Conservation (phyloP, 2,797 vertebrate species). For the Neosalanx taihuensis region DNA sequence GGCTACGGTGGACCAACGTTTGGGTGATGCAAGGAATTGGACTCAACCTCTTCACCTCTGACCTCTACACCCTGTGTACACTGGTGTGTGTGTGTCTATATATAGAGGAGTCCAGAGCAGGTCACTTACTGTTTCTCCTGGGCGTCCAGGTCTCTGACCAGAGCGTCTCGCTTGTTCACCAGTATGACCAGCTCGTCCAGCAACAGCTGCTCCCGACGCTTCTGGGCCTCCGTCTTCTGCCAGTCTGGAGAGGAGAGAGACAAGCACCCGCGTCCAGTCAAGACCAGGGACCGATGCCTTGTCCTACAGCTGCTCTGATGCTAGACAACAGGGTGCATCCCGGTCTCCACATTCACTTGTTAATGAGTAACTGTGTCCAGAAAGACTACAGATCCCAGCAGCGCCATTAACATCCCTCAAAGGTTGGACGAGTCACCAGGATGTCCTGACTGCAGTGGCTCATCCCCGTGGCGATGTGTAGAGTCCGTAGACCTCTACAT, state of each 20-base stretch:
- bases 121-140: conserved; percentile 95
- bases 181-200: conserved; percentile 95
- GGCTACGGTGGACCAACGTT: no score
- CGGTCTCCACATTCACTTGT: not conserved
- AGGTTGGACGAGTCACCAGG: not conserved
- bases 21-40: not conserved
- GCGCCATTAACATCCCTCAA: no score
- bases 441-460: not conserved
- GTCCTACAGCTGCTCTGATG: no score
- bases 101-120: not conserved
- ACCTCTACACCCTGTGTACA: not conserved
- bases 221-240: conserved; percentile 98
- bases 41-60: not conserved
- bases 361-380: not conserved
- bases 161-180: conserved; percentile 94
- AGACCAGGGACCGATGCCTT: not conserved
- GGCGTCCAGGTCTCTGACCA: conserved; percentile 93
- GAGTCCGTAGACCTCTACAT: not conserved
- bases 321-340: no score
- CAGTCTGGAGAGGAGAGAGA: conserved; percentile 76
- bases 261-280: conserved; percentile 1
- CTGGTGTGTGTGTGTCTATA: not conserved
- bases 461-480: conserved; percentile 1
- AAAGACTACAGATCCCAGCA: no score
- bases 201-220: conserved; percentile 92